Percentiles rank a stretch among this genome's conserved stretches.
Conservation (phyloP, 2,113 vertebrate genomes). For the Xerus inauris region DNA sequence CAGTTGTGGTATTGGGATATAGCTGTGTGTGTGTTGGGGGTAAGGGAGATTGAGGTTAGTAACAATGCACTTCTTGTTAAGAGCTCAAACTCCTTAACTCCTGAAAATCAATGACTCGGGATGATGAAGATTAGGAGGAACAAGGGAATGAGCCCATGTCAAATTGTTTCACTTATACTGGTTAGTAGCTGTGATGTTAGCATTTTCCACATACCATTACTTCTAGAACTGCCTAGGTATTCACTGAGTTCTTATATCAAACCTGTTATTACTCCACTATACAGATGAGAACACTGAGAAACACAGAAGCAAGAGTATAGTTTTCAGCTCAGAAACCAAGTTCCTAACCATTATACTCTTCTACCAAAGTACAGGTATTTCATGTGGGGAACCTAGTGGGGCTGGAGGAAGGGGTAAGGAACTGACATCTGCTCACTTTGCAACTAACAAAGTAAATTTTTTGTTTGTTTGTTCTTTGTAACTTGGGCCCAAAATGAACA, state of each 20-base stretch:
- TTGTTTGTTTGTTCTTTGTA: no score
- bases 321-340: neutral
- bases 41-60: neutral
- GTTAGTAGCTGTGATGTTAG: neutral
- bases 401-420: neutral
- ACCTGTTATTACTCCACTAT: neutral
- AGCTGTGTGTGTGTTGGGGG: neutral
- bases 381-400: neutral
- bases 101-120: neutral
- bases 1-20: neutral
- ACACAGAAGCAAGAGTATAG: neutral
- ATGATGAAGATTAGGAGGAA: neutral
- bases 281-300: neutral
- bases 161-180: neutral
- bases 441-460: conserved; percentile 2
- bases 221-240: neutral
- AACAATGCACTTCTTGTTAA: neutral
- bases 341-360: neutral
- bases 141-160: neutral
- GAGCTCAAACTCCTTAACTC: neutral
- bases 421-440: neutral
- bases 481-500: neutral
- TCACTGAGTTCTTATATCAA: neutral
- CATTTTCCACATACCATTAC: neutral
- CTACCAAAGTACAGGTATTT: neutral